Conservation (phyloP, 2,888 invertebrate species). For the Scaptomyza tumidula region DNA sequence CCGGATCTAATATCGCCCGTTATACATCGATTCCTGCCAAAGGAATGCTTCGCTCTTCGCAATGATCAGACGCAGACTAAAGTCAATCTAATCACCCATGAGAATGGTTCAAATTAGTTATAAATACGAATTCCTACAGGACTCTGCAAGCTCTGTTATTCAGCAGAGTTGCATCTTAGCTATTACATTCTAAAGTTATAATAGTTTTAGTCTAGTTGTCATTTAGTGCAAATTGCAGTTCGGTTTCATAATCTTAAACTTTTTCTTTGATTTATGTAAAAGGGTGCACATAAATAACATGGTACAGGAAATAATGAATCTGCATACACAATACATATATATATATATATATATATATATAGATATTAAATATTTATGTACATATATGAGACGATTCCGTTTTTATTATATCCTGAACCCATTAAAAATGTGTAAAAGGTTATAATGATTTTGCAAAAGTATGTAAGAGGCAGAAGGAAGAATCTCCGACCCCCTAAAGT, state of each 20-base stretch:
- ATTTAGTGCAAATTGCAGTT: slow-evolving; percentile 36
- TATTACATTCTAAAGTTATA: slow-evolving; percentile 24
- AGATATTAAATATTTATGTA: slow-evolving; percentile 30
- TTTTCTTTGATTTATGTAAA: slow-evolving; percentile 14
- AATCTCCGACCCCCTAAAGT: too few species aligned
- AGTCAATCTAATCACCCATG: slow-evolving; percentile 42
- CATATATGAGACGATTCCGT: slow-evolving; percentile 31
- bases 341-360: too few species aligned
- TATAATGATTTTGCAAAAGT: too few species aligned
- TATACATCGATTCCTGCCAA: slow-evolving; percentile 85
- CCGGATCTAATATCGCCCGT: slow-evolving; percentile 87
- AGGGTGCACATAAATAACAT: slow-evolving; percentile 40
- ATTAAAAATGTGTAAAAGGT: too few species aligned
- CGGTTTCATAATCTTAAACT: slow-evolving; percentile 4
- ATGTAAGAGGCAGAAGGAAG: too few species aligned
- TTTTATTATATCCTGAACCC: too few species aligned
- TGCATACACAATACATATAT: slow-evolving; percentile 40
- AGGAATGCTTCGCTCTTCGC: slow-evolving; percentile 77
- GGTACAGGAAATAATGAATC: slow-evolving; percentile 77
- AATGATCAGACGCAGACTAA: slow-evolving; percentile 47
- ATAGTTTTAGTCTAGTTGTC: slow-evolving; percentile 50
- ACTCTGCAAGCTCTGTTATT: slow-evolving; percentile 2
- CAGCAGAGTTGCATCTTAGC: slow-evolving; percentile 13
- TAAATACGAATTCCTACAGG: slow-evolving; percentile 26
- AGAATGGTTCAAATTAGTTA: slow-evolving; percentile 7